These are phyloP conservation scores for Zophobas morio DNA, from an alignment of 1,140 invertebrate species.

Conservation along the genomic window DNA sequence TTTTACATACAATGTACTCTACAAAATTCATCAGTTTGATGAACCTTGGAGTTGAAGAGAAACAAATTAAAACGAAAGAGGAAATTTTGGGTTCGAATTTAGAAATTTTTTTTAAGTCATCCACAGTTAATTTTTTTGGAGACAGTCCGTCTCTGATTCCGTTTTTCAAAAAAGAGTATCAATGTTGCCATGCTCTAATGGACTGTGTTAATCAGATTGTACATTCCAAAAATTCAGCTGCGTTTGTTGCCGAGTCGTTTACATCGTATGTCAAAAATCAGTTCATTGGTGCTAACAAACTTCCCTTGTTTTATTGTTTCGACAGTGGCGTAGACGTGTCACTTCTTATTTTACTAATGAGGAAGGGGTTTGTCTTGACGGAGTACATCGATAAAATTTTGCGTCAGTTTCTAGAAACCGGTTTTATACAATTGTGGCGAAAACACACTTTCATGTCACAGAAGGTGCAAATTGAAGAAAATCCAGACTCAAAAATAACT, in stretches of 20 bases:
- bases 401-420: constrained; percentile 40
- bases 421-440: constrained; percentile 49
- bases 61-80: constrained; percentile 46
- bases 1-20: constrained; percentile 46
- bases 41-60: constrained; percentile 8
- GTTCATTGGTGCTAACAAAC: constrained; percentile 19
- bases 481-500: too few species aligned
- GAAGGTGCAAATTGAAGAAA: too few species aligned
- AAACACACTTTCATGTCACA: constrained; percentile 20
- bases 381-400: constrained; percentile 51
- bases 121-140: not conserved
- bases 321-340: constrained; percentile 39
- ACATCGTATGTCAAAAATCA: constrained; percentile 42
- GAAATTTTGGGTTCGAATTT: constrained; percentile 44
- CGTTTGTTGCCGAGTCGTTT: constrained; percentile 29
- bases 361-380: constrained; percentile 47
- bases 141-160: constrained; percentile 10
- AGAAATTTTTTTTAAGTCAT: constrained; percentile 23
- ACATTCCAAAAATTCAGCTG: constrained; percentile 27
- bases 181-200: constrained; percentile 32
- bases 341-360: constrained; percentile 51
- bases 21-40: constrained; percentile 45
- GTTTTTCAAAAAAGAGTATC: constrained; percentile 1
- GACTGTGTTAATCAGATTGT: constrained; percentile 29
- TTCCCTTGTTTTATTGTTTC: constrained; percentile 49